Percentiles rank a stretch among this genome's conserved stretches.
Evolutionary conservation across 2,113 vertebrate genomes (phyloP).

Genomic region (Melanostigma gelatinosum): DNA sequence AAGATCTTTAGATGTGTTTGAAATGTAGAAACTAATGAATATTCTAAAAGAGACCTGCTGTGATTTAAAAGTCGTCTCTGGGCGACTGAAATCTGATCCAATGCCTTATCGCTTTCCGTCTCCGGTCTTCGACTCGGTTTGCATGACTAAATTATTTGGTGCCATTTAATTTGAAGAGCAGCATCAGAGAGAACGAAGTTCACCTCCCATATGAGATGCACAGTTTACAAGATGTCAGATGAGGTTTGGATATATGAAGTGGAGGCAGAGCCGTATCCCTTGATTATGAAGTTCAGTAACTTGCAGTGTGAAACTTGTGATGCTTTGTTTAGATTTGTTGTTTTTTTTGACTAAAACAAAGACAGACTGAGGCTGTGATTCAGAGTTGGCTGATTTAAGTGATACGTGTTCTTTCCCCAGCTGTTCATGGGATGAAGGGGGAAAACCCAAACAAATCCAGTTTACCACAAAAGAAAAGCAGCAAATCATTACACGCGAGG

Average conservation of each 20-base stretch:
- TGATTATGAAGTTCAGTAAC: conserved; percentile 49
- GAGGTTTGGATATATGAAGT: conserved; percentile 34
- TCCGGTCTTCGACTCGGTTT: conserved; percentile 41
- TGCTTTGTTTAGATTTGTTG: neutral
- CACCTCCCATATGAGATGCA: conserved; percentile 54
- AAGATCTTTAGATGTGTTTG: conserved; percentile 85
- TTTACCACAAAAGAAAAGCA: neutral
- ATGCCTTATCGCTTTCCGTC: conserved; percentile 55
- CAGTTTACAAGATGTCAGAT: conserved; percentile 43
- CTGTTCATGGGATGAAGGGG: conserved; percentile 15
- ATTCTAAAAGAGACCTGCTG: conserved; percentile 82
- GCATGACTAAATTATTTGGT: conserved; percentile 40
- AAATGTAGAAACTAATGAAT: conserved; percentile 87
- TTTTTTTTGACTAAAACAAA: conserved; percentile 26
- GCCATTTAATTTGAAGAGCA: conserved; percentile 45
- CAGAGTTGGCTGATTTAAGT: conserved; percentile 57
- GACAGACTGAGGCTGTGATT: conserved; percentile 57
- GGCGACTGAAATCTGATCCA: conserved; percentile 54
- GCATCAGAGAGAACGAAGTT: conserved; percentile 40
- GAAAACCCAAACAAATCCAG: neutral
- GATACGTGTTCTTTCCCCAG: neutral
- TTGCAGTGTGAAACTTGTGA: conserved; percentile 42
- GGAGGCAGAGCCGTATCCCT: conserved; percentile 48
- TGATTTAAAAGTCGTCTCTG: conserved; percentile 55
- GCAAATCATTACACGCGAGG: neutral